Evolutionary conservation across 2,888 invertebrate species (phyloP).

Genomic region (Sinhomidia bicolor): DNA sequence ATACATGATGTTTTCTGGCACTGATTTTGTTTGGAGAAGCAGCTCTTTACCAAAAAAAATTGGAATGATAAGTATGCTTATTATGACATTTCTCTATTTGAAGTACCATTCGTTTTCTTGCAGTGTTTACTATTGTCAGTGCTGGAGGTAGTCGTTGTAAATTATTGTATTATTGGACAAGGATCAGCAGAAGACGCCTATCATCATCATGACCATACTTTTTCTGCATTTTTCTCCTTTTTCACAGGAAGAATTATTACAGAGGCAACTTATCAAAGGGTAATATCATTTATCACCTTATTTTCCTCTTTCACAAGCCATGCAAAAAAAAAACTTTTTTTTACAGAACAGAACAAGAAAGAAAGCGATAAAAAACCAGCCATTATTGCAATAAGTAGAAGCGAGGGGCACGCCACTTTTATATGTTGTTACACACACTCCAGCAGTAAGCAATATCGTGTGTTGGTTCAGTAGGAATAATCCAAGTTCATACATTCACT

Average conservation of each 20-base stretch:
- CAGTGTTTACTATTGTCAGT: neutral
- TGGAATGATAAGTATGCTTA: no score
- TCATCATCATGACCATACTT: neutral
- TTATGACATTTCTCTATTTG: no score
- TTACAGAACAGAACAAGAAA: neutral
- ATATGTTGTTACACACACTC: neutral
- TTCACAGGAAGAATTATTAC: neutral
- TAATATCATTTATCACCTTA: constrained; percentile 14
- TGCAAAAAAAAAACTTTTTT: constrained; percentile 2
- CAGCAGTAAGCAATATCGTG: no score
- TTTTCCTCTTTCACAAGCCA: constrained; percentile 21
- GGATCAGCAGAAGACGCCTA: neutral
- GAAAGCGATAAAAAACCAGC: constrained; percentile 26
- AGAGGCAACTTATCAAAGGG: neutral
- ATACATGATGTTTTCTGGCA: no score
- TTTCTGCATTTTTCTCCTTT: neutral
- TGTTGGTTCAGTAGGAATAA: neutral
- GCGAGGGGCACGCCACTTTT: constrained; percentile 4
- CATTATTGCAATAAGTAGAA: constrained; percentile 1
- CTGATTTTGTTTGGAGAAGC: no score
- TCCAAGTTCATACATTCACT: neutral
- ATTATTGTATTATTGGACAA: neutral
- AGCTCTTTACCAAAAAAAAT: no score
- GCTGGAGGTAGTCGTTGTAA: no score
- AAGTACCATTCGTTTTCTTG: neutral